Evolutionary conservation across 1,140 invertebrate species (phyloP), one percentile per base, ranked within the genome.

Genomic region (Trissolcus basalis): DNA sequence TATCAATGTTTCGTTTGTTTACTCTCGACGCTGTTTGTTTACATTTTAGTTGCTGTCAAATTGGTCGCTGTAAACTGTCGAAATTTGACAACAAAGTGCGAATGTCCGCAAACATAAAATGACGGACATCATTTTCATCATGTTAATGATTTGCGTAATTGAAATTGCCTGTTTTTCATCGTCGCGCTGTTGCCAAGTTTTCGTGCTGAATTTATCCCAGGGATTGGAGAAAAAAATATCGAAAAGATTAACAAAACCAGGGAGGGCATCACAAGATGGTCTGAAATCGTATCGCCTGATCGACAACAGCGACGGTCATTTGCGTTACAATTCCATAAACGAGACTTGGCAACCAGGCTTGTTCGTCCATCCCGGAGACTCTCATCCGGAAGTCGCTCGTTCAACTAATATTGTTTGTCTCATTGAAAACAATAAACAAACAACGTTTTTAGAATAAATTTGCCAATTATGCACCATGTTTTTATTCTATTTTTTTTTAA

Each of bases 111-210:
- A n/a, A 2, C 9, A 39, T 39, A 11, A 13, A 13, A 44, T n/a
- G 43, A 7, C 13, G 43, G 12, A 13, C 13, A 44, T 19, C 6
- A 48, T 48, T 27, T 48, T 15, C 45, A 48, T 44, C 45, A 19
- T 35, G 32, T 39, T 68, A 68, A 68, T 68, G 32, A 68, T 68
- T 58, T 68, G 54, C 58, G 54, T 45, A 68, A 68, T 68, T 68
- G 54, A 53, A 68, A 68, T 58, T 59, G 41, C 45, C 44, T 68
- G 48, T 58, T 68, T 59, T 59, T 65, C 63, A 65, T 49, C 45
- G 36, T 33, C 15, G 47, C 54, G 11, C 11, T 36, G 54, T 68
- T 68, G 64, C 64, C 64, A 68, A 68, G 64, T 58, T 51, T 58
- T 0, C 32, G 14, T 3, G 32, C 43, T 41, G 27, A 48, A 47